Evolutionary conservation across 2,113 vertebrate genomes (phyloP).

Genomic region (Hymenochirus boettgeri): DNA sequence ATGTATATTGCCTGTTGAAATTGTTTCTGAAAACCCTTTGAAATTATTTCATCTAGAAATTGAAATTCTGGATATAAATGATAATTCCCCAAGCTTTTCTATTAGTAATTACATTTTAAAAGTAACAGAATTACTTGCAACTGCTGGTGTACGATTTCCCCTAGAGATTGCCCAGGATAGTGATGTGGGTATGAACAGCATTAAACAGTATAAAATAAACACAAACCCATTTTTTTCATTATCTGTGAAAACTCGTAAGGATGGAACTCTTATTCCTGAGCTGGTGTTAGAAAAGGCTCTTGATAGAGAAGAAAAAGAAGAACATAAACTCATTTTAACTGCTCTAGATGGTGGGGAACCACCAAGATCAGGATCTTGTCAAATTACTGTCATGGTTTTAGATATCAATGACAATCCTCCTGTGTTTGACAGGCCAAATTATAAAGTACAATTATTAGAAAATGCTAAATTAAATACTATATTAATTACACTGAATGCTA

Average conservation of each 20-base stretch:
- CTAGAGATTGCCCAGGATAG: constrained; percentile 68
- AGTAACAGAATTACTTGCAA: constrained; percentile 61
- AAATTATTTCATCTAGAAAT: constrained; percentile 68
- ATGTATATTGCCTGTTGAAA: constrained; percentile 66
- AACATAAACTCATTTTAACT: constrained; percentile 64
- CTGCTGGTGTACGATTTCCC: constrained; percentile 60
- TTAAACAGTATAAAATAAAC: constrained; percentile 62
- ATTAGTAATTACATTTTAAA: constrained; percentile 58
- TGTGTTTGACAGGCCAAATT: constrained; percentile 33
- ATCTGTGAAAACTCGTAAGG: constrained; percentile 57
- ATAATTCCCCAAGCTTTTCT: constrained; percentile 72
- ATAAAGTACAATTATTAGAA: constrained; percentile 38
- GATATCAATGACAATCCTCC: constrained; percentile 71
- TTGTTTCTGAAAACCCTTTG: constrained; percentile 64
- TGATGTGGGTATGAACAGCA: constrained; percentile 65
- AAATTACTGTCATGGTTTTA: constrained; percentile 63
- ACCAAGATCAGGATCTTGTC: constrained; percentile 58
- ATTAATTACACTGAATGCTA: constrained; percentile 36
- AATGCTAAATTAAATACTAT: constrained; percentile 45
- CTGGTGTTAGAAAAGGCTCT: constrained; percentile 65
- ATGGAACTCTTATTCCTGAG: constrained; percentile 68
- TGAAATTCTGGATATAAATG: constrained; percentile 72
- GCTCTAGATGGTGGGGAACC: constrained; percentile 67
- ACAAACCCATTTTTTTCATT: constrained; percentile 64
- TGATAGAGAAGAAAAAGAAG: constrained; percentile 64